Percentiles rank a stretch among this genome's conserved stretches.
These are phyloP conservation scores for Cosmia trapezina DNA, from an alignment of 2,888 invertebrate genomes.

Conservation along the genomic window DNA sequence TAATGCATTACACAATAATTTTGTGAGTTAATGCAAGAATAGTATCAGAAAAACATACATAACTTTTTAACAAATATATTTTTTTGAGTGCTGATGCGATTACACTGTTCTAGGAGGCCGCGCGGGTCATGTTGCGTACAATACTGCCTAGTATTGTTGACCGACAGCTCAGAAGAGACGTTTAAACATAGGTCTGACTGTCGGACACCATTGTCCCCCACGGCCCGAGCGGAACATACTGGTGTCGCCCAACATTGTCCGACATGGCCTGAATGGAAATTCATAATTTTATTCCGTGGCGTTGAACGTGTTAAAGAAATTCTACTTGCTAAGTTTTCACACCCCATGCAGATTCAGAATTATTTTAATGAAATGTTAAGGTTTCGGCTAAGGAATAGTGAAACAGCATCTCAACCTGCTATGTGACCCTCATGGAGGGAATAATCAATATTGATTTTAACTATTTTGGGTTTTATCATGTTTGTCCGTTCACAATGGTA, in stretches of 20 bases:
- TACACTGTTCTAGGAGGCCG: slow-evolving; percentile 8
- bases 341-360: too few species aligned
- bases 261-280: slow-evolving; percentile 19
- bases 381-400: too few species aligned
- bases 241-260: slow-evolving; percentile 9
- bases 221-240: not conserved
- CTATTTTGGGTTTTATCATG: too few species aligned
- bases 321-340: too few species aligned
- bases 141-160: slow-evolving; percentile 7
- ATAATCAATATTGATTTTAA: too few species aligned
- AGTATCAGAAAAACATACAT: not conserved
- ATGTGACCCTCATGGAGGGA: too few species aligned
- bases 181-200: slow-evolving; percentile 16
- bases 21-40: not conserved
- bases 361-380: too few species aligned
- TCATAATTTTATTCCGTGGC: not conserved
- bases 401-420: too few species aligned
- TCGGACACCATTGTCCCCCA: not conserved
- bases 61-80: not conserved
- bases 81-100: slow-evolving; percentile 12
- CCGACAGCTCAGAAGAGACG: slow-evolving; percentile 10
- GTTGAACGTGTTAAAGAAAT: not conserved
- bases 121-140: slow-evolving; percentile 2
- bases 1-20: not conserved
- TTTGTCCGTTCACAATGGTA: too few species aligned